Evolutionary conservation across 2,797 vertebrate genomes (phyloP), one percentile per base, ranked within the genome.

Genomic region (Takifugu ocellatus): DNA sequence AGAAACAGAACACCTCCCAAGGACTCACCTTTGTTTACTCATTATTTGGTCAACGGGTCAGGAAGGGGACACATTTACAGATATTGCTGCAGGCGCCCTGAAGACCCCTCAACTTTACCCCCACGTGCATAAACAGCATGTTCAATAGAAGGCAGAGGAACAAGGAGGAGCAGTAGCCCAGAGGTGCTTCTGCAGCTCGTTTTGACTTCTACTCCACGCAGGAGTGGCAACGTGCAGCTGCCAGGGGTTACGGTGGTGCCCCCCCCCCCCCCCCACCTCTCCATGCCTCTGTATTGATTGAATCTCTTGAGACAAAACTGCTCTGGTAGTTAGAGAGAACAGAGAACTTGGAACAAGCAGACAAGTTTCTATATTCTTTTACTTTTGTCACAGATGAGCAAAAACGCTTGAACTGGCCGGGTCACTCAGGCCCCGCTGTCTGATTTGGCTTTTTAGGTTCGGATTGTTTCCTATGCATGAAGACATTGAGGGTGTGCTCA

Each of bases 151-250:
- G 33, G 17, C 31, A 15, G 8, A 31, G 51, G 1, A 1, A 11
- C 44, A 57, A 54, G 17, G 56, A 45, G 46, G 36, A 42, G 51
- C 52, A 51, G 58, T 6, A 61, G 62, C 57, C 51, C 54, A 29
- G 70, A 27, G 26, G 49, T 29, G 48, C 5, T 27, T 29, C 65
- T 39, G 54, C 82, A 74, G 27, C 79, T 68, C 76, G 77, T 54
- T 75, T 47, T 54, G 66, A 70, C 67, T 31, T 56, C 21, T 33
- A 53, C 21, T 21, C 21, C 21, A 21, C 21, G 21, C 21, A 21
- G 21, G 1, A 21, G 21, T 21, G 21, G 49, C 46, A 49, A 6
- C 10, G 24, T 26, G 57, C 42, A 66, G 54, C 54, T 56, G 44
- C 8, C 47, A 54, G 4, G 2, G 21, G 21, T 21, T 33, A 14